Base-by-base conservation (phyloP, 1,140 invertebrate genomes). In the Aphelenchoides besseyi region DNA sequence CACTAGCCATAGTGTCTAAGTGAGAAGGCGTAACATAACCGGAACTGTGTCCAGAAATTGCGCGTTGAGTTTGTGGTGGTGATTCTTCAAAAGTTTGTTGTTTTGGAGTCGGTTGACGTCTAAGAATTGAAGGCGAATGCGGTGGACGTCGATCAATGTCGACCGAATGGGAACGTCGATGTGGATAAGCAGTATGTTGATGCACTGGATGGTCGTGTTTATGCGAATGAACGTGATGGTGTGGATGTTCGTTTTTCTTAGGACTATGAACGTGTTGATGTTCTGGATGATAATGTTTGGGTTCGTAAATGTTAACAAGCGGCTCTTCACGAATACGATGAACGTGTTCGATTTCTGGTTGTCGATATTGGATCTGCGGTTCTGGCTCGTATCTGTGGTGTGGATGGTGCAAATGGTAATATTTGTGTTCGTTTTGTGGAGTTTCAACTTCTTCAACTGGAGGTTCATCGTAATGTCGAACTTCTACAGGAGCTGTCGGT, bases 21-120 rank as follows among this genome's bases (percentile, higher is more conserved):
- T 66, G 63, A 32, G 63, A 33, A 1, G 63, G 63, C 0, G 63
- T 66, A 8, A 59, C 55, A 33, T 59, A 18, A 23, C 55, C 55
- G 18, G 55, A 59, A 59, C 26, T 33, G 55, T 59, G 18, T 5
- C 55, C 55, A 5, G 55, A 59, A 33, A 59, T 23, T 28, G 32
- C 5, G 18, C 55, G 55, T 12, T 59, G 5, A 8, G 55, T 18
- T 59, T 59, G 55, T 33, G 55, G 55, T 16, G 55, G 55, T 33
- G 5, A 5, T 5, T 5, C 26, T 33, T 59, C 55, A 28, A 28
- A 33, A 5, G 26, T 33, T 33, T 5, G 26, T 23, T 5, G 55
- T 33, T 33, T 28, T 23, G 41, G 41, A 28, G 55, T 59, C 12
- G 23, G 23, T 33, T 59, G 55, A 12, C 55, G 55, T 33, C 23